Percentiles rank a stretch among this genome's conserved stretches.
These are phyloP conservation scores for Pao palembangensis DNA, from an alignment of 2,113 vertebrate genomes.

Conservation along the genomic window DNA sequence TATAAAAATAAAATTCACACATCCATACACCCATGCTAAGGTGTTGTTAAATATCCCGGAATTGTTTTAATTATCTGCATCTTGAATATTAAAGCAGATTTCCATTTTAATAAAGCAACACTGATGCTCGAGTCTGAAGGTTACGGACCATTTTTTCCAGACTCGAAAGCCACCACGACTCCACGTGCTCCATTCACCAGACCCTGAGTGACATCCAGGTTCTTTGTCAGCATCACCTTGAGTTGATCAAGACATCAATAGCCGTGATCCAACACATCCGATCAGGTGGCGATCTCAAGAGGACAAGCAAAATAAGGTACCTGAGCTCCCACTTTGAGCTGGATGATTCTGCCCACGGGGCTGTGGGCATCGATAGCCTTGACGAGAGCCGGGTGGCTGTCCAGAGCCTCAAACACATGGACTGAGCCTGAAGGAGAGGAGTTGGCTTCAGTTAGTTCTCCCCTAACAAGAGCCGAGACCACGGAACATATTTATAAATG, in stretches of 20 bases:
- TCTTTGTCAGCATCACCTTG: constrained; percentile 96
- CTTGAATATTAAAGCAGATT: no score
- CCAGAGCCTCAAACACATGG: constrained; percentile 81
- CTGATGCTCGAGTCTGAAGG: not conserved
- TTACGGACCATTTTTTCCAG: constrained; percentile 77
- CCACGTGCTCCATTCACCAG: constrained; percentile 94
- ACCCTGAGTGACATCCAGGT: constrained; percentile 85
- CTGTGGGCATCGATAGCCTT: constrained; percentile 84
- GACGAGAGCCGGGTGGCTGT: constrained; percentile 84
- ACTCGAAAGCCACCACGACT: constrained; percentile 85
- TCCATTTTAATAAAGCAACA: not conserved
- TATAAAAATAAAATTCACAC: no score
- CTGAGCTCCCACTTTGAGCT: constrained; percentile 92
- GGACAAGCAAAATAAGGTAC: constrained; percentile 51
- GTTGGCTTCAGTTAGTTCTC: no score
- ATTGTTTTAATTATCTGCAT: no score
- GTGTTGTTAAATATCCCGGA: no score
- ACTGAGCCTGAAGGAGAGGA: constrained; percentile 69
- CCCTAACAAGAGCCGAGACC: no score
- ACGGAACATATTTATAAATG: no score
- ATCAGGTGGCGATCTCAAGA: not conserved
- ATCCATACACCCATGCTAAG: not conserved
- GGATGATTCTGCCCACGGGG: constrained; percentile 82
- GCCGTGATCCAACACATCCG: not conserved
- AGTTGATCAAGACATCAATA: not conserved